These are phyloP conservation scores for Labia minor DNA, from an alignment of 2,888 invertebrate species.

Conservation along the genomic window DNA sequence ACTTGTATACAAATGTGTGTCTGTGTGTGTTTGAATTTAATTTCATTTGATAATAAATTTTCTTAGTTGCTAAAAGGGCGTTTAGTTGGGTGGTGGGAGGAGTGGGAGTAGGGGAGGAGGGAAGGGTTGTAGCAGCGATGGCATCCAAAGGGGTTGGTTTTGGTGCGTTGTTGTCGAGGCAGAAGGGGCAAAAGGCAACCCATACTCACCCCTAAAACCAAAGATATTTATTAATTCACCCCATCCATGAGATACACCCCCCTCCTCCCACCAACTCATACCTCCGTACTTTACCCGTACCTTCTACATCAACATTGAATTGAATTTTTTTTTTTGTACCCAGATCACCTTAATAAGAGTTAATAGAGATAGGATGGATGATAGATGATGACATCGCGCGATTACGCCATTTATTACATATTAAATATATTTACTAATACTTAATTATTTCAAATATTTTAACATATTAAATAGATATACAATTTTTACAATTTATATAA, in stretches of 20 bases:
- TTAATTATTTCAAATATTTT: too few species aligned
- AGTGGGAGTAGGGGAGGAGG: not conserved
- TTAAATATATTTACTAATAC: too few species aligned
- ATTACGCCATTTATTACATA: too few species aligned
- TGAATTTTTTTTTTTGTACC: too few species aligned
- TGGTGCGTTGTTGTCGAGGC: not conserved
- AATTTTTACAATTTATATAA: too few species aligned
- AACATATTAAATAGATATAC: too few species aligned
- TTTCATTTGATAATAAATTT: slow-evolving; percentile 13
- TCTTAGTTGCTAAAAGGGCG: slow-evolving; percentile 13
- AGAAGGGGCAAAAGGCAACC: not conserved
- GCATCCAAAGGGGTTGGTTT: not conserved
- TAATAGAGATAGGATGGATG: too few species aligned
- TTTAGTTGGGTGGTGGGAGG: not conserved
- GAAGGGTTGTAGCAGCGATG: slow-evolving; percentile 1
- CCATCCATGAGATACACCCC: not conserved
- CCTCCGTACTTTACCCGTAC: too few species aligned
- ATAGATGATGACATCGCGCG: too few species aligned
- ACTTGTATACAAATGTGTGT: not conserved
- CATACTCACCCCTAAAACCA: not conserved
- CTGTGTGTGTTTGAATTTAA: not conserved
- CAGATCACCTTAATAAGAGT: too few species aligned
- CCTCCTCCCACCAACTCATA: too few species aligned
- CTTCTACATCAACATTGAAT: too few species aligned
- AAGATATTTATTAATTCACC: slow-evolving; percentile 5